Base-by-base conservation (phyloP, 2,797 vertebrate genomes). In the Enteromius anoplus region DNA sequence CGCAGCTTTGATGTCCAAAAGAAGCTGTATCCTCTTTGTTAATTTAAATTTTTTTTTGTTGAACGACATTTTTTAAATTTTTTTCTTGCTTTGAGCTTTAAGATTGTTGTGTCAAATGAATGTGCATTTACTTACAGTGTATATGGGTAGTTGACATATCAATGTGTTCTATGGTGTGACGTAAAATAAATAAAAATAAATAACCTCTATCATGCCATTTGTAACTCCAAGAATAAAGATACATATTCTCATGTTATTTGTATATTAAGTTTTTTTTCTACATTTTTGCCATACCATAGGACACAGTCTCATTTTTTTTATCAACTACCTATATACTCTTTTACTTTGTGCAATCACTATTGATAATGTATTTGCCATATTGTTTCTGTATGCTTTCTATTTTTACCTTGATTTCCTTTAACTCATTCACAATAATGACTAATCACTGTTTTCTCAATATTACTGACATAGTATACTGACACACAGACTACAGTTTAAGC, bases 401-500 rank as follows among this genome's bases (percentile, higher is more conserved):
- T 45, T 49, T 87, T 55, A 90, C 90, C 88, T 86, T 91, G 87
- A 37, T 91, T 86, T 81, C 40, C 75, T 37, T 55, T 90, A 91
- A 91, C 85, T 85, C 82, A 40, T 66, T 81, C 75, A 87, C 87
- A 87, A 84, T 87, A 71, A 87, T 69, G 75, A 90, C 89, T 95
- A 85, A 92, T 89, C 91, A 90, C 86, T 26, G n/a, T 85, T 79
- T 89, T 89, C 82, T 89, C 91, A 89, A 9, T 64, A 64, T 64
- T 91, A 94, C 93, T 95, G 86, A 95, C 93, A 89, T 93, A 94
- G 93, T 86, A 17, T 92, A 94, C 91, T 93, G 89, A 94, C 92
- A 81, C 51, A 78, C 78, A 89, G 93, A 95, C 94, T 94, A 95
- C 94, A 95, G 94, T 87, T 91, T 94, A 94, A 93, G 91, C 91